Base-by-base conservation (phyloP, 1,140 invertebrate genomes). In the Drosophila sulfurigaster region DNA sequence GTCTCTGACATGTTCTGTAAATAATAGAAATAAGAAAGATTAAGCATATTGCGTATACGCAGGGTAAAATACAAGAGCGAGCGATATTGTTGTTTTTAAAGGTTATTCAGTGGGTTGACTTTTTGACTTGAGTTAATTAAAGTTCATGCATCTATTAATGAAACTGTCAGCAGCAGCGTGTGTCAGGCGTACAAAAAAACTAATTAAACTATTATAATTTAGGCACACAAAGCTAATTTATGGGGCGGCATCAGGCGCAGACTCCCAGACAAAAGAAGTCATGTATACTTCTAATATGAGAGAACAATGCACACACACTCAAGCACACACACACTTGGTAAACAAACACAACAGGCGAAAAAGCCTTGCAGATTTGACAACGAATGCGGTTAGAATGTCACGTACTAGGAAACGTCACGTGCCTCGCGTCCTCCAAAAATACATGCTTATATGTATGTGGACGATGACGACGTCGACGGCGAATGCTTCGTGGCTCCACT, bases 1-100 rank as follows among this genome's bases (percentile, higher is more conserved):
- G 92, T 97, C 96, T 78, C 95, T 95, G 60, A 97, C 96, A 94
- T 97, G 96, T 94, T 97, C 96, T 97, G 95, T 59, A 96, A 96
- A 32, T 16, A 93, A 93, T 15, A 6, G 4, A 93, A 25, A 92
- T 79, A 72, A 91, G 25, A 16, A 3, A 56, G 41, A 13, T 3
- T 51, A 6, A 35, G 25, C 25, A 59, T 15, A 66, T 72, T 38
- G 35, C 35, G 35, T 38, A 38, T 38, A 38, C 35, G 35, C 35
- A 10, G 0, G 38, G 51, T 43, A 13, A 32, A 45, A 52, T 38
- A 69, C 48, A 66, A 57, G 11, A 43, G 32, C 20, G 8, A 41
- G 32, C 25, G 8, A 41, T 57, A 38, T 15, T 4, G 1, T 4
- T 35, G 5, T 0, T 4, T 56, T 56, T 56, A 57, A 57, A 57